Evolutionary conservation across 2,113 vertebrate genomes (phyloP), one percentile per base, ranked within the genome.

Genomic region (Kryptolebias marmoratus): DNA sequence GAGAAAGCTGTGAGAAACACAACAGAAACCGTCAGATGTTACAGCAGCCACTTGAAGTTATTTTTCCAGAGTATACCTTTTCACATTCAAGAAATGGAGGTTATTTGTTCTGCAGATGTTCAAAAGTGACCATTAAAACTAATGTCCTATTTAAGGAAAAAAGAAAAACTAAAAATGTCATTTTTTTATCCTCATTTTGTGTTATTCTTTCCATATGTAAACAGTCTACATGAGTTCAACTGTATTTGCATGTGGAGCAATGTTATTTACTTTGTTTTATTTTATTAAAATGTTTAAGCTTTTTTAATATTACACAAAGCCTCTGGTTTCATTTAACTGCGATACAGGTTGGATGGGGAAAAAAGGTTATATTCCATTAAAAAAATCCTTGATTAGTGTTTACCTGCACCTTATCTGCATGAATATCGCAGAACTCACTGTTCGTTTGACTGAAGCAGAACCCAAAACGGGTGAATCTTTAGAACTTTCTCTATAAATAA

Each of bases 281-380:
- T 84, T 82, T 84, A 90, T 88, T 90, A 92, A 67, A 82, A 83
- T 84, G 48, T 86, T 68, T 83, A 64, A 81, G 79, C 61, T 53
- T 66, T 52, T 44, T 42, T 54, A 1, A 39, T 28, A 6, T 54
- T 36, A 22, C 13, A 27, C 5, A 53, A 27, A 0, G 9, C 2
- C 28, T 77, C 11, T 53, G 3, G 27, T 73, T 68, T 4, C 1
- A 31, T 66, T 55, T 31, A 15, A 2, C n/a, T 11, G 31, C 0
- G 4, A 48, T 3, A 48, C 22, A 22, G 22, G 22, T 22, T 22
- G 22, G 22, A 22, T 22, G 22, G 22, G 22, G 22, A 22, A 22
- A 22, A 22, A 22, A 22, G 22, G 22, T 22, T 22, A 22, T 22
- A 22, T 22, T 22, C 22, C 22, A 22, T 22, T 22, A 22, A 22